Conservation (phyloP, 2,113 vertebrate genomes). For the Bubo scandiacus region DNA sequence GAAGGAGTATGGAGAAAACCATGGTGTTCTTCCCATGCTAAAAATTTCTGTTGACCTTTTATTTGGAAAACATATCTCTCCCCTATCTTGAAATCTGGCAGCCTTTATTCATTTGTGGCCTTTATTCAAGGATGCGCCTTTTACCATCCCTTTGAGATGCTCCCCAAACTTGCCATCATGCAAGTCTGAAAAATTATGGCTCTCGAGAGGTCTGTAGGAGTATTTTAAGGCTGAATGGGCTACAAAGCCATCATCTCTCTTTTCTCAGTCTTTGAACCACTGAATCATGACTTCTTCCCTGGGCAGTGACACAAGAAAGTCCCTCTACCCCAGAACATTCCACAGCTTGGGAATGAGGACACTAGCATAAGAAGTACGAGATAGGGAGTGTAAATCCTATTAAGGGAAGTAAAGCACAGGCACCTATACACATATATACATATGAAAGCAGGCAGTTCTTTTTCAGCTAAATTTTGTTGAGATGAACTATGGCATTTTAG, state of each 20-base stretch:
- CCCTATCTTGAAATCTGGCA: conserved; percentile 21
- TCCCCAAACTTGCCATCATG: conserved; percentile 17
- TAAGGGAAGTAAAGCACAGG: neutral
- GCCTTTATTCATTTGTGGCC: neutral
- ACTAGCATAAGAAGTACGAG: neutral
- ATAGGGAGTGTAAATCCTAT: neutral
- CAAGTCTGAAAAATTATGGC: conserved; percentile 6
- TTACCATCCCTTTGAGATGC: conserved; percentile 52
- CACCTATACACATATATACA: neutral
- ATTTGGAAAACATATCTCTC: conserved; percentile 56
- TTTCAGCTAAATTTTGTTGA: neutral
- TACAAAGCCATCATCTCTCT: neutral
- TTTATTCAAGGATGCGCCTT: conserved; percentile 13
- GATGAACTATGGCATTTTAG: neutral
- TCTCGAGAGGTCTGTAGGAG: conserved; percentile 47
- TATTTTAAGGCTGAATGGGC: conserved; percentile 44
- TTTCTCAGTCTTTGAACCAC: neutral
- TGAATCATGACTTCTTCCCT: neutral
- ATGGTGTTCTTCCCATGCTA: conserved; percentile 64
- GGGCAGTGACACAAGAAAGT: neutral
- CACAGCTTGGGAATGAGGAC: neutral
- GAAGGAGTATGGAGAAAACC: conserved; percentile 48
- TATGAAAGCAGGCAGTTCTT: neutral
- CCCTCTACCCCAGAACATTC: neutral
- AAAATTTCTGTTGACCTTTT: conserved; percentile 57